These are phyloP conservation scores for Falco concolor DNA, from an alignment of 2,797 vertebrate species.

Conservation along the genomic window DNA sequence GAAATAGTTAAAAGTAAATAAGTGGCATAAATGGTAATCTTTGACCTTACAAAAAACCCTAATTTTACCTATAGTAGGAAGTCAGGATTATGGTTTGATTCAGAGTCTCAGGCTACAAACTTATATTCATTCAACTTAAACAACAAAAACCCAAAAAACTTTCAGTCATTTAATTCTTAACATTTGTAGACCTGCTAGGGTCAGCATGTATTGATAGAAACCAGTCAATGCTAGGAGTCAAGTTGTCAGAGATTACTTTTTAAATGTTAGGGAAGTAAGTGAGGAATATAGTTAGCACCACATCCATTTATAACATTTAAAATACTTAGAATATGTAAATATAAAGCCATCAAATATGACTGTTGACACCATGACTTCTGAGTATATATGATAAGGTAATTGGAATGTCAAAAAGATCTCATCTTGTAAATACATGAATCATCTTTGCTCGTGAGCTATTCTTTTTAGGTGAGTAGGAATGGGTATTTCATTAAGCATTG, in stretches of 20 bases:
- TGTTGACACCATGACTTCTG: not conserved
- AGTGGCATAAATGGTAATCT: not conserved
- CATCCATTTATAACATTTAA: not conserved
- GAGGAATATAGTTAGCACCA: not conserved
- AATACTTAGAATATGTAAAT: not conserved
- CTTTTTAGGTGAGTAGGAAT: not conserved
- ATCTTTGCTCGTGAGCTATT: not conserved
- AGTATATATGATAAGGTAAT: not conserved
- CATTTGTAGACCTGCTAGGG: not conserved
- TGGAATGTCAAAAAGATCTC: conserved; percentile 7
- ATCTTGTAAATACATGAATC: not conserved
- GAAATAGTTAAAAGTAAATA: not conserved
- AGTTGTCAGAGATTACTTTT: not conserved
- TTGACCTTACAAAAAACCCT: not conserved
- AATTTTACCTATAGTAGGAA: not conserved
- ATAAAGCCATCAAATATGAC: not conserved
- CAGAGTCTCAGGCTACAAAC: not conserved
- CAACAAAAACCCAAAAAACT: not conserved
- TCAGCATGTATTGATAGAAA: not conserved
- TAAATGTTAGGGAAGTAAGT: not conserved
- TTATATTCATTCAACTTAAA: not conserved
- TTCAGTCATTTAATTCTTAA: not conserved
- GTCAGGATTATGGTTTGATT: not conserved
- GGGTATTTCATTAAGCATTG: not conserved
- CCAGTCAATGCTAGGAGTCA: not conserved